Conservation (phyloP, 2,113 vertebrate species). For the Amphiprion ocellaris region DNA sequence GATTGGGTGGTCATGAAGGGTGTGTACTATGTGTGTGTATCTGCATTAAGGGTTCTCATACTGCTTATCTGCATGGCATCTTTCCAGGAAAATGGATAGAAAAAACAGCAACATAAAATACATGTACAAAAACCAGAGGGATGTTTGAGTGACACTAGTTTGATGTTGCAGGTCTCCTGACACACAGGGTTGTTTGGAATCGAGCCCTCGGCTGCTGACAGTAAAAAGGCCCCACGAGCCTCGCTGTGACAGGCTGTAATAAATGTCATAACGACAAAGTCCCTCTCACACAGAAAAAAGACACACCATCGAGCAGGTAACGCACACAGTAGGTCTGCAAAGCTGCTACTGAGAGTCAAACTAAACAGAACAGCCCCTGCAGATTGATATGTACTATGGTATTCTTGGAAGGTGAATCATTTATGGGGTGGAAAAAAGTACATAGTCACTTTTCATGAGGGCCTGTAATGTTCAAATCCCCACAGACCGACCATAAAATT, state of each 20-base stretch:
- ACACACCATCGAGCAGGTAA: slow-evolving; percentile 55
- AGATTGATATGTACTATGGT: slow-evolving; percentile 44
- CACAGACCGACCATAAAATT: slow-evolving; percentile 36
- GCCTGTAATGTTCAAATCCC: slow-evolving; percentile 42
- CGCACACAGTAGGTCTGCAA: slow-evolving; percentile 50
- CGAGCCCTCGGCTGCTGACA: slow-evolving; percentile 43
- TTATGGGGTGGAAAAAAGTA: slow-evolving; percentile 62
- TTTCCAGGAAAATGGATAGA: slow-evolving; percentile 54
- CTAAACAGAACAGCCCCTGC: slow-evolving; percentile 40
- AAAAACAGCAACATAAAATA: slow-evolving; percentile 66
- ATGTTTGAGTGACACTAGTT: slow-evolving; percentile 66
- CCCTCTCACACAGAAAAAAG: slow-evolving; percentile 56
- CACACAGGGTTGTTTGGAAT: slow-evolving; percentile 55
- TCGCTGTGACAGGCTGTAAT: slow-evolving; percentile 57
- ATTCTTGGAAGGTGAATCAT: slow-evolving; percentile 49
- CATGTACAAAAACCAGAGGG: slow-evolving; percentile 64
- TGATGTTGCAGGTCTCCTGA: slow-evolving; percentile 67
- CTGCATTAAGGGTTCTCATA: not conserved
- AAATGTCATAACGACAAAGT: slow-evolving; percentile 64
- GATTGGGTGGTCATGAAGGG: not conserved
- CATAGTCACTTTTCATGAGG: slow-evolving; percentile 33
- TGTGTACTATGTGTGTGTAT: slow-evolving; percentile 6
- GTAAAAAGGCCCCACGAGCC: slow-evolving; percentile 60
- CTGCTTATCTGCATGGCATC: slow-evolving; percentile 49
- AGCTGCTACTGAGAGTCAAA: slow-evolving; percentile 23